phyloP scores from a whole-genome alignment of 92 coral and sea anemone species.

The Plumapathes pennacea region DNA sequence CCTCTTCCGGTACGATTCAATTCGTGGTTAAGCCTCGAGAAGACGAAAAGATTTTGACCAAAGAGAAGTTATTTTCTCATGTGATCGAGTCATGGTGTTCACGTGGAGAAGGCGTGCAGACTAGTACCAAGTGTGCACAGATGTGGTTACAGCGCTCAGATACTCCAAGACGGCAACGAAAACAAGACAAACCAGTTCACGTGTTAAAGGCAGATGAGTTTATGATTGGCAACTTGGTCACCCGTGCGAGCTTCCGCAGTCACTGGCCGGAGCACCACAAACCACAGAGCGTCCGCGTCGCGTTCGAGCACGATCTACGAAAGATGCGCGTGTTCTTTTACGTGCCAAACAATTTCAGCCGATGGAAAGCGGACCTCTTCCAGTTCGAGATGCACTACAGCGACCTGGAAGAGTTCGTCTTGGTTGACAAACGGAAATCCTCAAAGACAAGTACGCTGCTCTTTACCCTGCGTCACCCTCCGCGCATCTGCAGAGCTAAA shows the following conservation, averaged over 20 bases:
- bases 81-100: conserved; percentile 68
- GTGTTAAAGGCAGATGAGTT: conserved; percentile 61
- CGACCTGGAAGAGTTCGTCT: conserved; percentile 61
- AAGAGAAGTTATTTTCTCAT: conserved; percentile 36
- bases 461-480: conserved; percentile 43
- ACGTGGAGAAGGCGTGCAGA: conserved; percentile 11
- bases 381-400: conserved; percentile 57
- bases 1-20: conserved; percentile 5
- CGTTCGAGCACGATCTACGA: conserved; percentile 86
- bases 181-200: conserved; percentile 51
- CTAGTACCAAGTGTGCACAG: conserved; percentile 12
- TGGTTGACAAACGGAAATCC: conserved; percentile 54
- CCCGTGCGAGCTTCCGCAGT: conserved; percentile 49
- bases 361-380: conserved; percentile 21
- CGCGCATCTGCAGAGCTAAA: conserved; percentile 46
- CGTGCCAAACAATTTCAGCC: conserved; percentile 13
- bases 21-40: conserved; percentile 43
- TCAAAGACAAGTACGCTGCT: conserved; percentile 9
- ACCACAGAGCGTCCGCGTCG: conserved; percentile 43
- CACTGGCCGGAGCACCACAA: conserved; percentile 72
- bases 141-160: conserved; percentile 69
- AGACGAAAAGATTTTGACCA: conserved; percentile 17
- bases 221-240: conserved; percentile 74
- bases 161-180: conserved; percentile 9
- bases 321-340: conserved; percentile 55